Evolutionary conservation across 2,888 invertebrate species (phyloP).

Genomic region (Eledona agricola): DNA sequence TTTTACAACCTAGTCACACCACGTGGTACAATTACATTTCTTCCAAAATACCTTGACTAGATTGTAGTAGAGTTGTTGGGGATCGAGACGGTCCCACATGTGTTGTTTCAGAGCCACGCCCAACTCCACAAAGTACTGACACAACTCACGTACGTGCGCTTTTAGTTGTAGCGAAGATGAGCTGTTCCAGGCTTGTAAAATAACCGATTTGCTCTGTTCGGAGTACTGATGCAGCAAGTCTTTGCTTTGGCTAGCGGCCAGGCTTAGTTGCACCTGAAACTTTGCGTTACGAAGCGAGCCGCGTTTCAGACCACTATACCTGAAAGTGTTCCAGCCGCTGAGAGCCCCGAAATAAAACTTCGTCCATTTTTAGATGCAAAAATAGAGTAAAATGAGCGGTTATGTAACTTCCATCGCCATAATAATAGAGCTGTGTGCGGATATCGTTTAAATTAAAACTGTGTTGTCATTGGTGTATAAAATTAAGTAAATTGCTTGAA

Average conservation of each 20-base stretch:
- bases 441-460: no score
- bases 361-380: slow-evolving; percentile 32
- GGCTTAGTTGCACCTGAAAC: slow-evolving; percentile 54
- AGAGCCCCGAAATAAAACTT: slow-evolving; percentile 56
- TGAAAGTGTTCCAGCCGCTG: slow-evolving; percentile 58
- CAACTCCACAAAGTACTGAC: slow-evolving; percentile 43
- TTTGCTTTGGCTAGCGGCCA: slow-evolving; percentile 53
- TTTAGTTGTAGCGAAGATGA: slow-evolving; percentile 46
- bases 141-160: slow-evolving; percentile 45
- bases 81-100: slow-evolving; percentile 46
- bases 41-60: slow-evolving; percentile 49
- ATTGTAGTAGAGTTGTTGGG: slow-evolving; percentile 49
- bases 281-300: slow-evolving; percentile 9
- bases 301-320: slow-evolving; percentile 43
- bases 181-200: slow-evolving; percentile 50
- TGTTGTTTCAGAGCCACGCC: slow-evolving; percentile 45
- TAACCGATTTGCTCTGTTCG: slow-evolving; percentile 45
- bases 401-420: no score
- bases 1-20: neutral
- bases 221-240: slow-evolving; percentile 51
- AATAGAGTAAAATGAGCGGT: no score
- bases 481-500: no score
- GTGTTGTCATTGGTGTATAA: no score
- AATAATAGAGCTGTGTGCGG: no score
- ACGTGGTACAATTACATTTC: slow-evolving; percentile 48